Percentiles rank a stretch among this genome's conserved stretches.
Conservation (phyloP, 2,797 vertebrate genomes). For the Lateolabrax maculatus region DNA sequence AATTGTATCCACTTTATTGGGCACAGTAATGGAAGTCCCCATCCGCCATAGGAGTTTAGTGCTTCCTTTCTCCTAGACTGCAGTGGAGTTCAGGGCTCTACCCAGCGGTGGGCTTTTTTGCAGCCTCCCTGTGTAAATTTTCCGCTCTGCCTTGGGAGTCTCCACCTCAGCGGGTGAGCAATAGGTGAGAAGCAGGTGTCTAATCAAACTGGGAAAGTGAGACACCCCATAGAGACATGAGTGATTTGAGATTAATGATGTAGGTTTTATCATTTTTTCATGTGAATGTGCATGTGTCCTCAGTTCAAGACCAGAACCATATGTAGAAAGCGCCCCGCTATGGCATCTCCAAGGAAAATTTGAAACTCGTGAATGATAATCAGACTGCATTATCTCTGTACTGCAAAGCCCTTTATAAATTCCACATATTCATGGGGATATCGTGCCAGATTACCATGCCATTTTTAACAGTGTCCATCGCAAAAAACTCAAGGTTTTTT, state of each 20-base stretch:
- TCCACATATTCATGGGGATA: slow-evolving; percentile 50
- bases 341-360: slow-evolving; percentile 43
- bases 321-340: slow-evolving; percentile 17
- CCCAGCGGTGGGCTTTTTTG: slow-evolving; percentile 20
- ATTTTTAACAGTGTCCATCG: slow-evolving; percentile 8
- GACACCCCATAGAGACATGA: slow-evolving; percentile 6
- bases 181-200: not conserved
- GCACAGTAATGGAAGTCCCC: slow-evolving; percentile 31
- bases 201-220: slow-evolving; percentile 23
- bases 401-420: slow-evolving; percentile 48
- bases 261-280: slow-evolving; percentile 42
- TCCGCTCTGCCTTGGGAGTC: slow-evolving; percentile 11
- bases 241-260: slow-evolving; percentile 34
- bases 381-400: slow-evolving; percentile 48
- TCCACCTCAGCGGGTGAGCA: slow-evolving; percentile 8
- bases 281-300: slow-evolving; percentile 8
- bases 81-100: slow-evolving; percentile 14
- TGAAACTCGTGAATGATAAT: slow-evolving; percentile 63
- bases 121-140: slow-evolving; percentile 18
- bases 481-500: slow-evolving; percentile 35
- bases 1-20: slow-evolving; percentile 49
- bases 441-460: slow-evolving; percentile 36
- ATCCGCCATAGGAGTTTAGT: slow-evolving; percentile 4
- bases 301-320: slow-evolving; percentile 11
- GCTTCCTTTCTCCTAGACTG: slow-evolving; percentile 24